Conservation (phyloP, 1,140 invertebrate genomes). For the Nasonia longicornis region DNA sequence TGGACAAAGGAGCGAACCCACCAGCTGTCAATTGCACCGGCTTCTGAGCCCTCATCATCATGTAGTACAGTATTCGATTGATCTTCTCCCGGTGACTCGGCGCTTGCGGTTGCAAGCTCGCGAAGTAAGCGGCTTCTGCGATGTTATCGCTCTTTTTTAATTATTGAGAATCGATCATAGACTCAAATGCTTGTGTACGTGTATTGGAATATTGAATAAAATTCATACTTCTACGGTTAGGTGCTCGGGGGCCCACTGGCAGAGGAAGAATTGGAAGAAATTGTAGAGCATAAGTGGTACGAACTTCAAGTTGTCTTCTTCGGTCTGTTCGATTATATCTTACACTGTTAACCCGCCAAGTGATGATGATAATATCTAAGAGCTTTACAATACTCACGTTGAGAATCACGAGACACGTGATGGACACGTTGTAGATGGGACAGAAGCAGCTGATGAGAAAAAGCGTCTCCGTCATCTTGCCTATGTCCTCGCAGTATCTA, state of each 20-base stretch:
- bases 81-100: background rate
- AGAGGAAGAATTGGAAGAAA: conserved; percentile 24
- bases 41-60: conserved; percentile 20
- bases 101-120: background rate
- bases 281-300: background rate
- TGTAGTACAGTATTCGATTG: conserved; percentile 7
- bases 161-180: background rate
- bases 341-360: background rate
- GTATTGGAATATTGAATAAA: no score
- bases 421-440: background rate
- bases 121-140: conserved; percentile 13
- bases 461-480: background rate
- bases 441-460: background rate
- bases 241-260: no score
- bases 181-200: background rate
- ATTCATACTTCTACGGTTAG: no score
- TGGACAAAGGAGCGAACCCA: conserved; percentile 2
- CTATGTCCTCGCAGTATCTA: conserved; percentile 20
- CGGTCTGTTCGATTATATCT: background rate
- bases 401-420: background rate
- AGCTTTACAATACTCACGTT: conserved; percentile 2
- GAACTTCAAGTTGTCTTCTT: background rate
- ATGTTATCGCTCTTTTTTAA: conserved; percentile 3
- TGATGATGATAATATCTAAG: background rate
- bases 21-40: conserved; percentile 27